Evolutionary conservation across 2,888 invertebrate species (phyloP).

Genomic region (Galeruca laticollis): DNA sequence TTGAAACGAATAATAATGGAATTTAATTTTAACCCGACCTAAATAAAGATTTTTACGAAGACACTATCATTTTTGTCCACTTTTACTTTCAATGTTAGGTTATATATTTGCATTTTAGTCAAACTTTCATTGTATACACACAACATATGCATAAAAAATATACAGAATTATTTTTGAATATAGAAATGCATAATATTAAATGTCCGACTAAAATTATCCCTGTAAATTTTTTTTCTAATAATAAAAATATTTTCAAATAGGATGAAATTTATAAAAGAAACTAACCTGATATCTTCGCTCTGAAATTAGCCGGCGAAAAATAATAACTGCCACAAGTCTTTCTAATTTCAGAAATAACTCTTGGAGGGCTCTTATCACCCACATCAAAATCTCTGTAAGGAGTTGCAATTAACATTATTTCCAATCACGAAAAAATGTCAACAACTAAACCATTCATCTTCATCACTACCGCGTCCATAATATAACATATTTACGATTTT

Average conservation of each 20-base stretch:
- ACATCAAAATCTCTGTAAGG: slow-evolving; percentile 57
- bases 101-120: not conserved
- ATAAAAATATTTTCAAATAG: not conserved
- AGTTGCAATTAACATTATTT: slow-evolving; percentile 58
- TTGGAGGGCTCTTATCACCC: slow-evolving; percentile 59
- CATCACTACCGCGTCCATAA: slow-evolving; percentile 19
- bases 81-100: slow-evolving; percentile 5
- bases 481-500: slow-evolving; percentile 33
- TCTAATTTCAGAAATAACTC: slow-evolving; percentile 63
- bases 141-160: not conserved
- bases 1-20: no score
- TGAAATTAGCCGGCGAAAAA: slow-evolving; percentile 56
- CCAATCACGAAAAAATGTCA: slow-evolving; percentile 19
- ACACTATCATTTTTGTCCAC: not conserved
- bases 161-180: not conserved
- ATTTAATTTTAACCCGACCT: not conserved
- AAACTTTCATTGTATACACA: slow-evolving; percentile 2
- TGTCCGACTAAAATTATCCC: not conserved
- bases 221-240: not conserved
- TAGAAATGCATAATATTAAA: no score
- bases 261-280: not conserved
- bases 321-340: slow-evolving; percentile 54
- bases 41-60: not conserved
- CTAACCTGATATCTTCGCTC: slow-evolving; percentile 62
- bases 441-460: slow-evolving; percentile 13